Evolutionary conservation across 2,888 invertebrate genomes (phyloP), one percentile per base, ranked within the genome.

Genomic region (Cataglyphis livida): DNA sequence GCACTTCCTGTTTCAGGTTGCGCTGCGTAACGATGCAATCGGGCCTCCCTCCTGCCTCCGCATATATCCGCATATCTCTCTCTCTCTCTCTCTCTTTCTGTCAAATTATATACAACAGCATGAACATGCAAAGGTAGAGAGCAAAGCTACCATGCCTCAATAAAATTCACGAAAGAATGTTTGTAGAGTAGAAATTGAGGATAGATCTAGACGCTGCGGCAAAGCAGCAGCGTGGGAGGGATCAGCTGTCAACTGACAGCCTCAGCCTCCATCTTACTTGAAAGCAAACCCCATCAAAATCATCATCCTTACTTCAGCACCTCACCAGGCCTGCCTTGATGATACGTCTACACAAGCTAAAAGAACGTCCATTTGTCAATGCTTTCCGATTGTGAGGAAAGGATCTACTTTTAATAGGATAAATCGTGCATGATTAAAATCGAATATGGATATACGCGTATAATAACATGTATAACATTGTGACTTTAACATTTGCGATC

Each of bases 311-410:
- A 84, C 57, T 68, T 66, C 65, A 81, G 71, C 82, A 70, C 66
- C 64, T 92, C 93, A 93, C 92, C 93, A 93, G 92, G 93, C 92
- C 91, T 93, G 92, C 86, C 93, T 92, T 89, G 93, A 91, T 90
- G 93, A 93, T 38, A 93, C 92, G 88, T 93, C 93, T 90, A 93
- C 92, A 90, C 93, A 93, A 92, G 92, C 93, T 93, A 93, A 90
- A 93, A 93, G 89, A 92, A 93, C 88, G 90, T 90, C 87, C 87
- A 89, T 84, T 83, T 85, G 82, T 81, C 75, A 81, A 84, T 81
- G 61, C 18, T 71, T 83, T 61, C 62, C 59, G 48, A 61, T 66
- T 44, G 48, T 51, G 51, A n/a, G 57, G 21, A 51, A 48, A 35
- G 21, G 32, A 66, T 79, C 59, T 82, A 79, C 79, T 81, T 78